Percentiles rank a stretch among this genome's conserved stretches.
phyloP scores from a whole-genome alignment of 2,797 vertebrate species.

The Halcyon chelicuti region DNA sequence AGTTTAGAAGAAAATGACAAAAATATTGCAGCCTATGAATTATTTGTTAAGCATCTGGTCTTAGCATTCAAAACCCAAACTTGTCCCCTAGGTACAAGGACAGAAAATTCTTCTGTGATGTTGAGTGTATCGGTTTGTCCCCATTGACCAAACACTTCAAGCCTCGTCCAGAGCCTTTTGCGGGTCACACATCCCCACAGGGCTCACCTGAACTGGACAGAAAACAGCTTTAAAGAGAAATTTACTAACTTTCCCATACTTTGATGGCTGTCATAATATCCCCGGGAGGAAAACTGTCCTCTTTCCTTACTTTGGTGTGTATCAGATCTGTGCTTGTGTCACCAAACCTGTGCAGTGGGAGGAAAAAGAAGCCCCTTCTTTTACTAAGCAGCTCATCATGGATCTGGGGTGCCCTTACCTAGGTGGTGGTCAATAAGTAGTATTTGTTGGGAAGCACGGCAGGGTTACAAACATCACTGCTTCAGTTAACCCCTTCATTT shows the following conservation, averaged over 20 bases:
- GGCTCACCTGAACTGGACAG: neutral
- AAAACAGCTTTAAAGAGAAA: neutral
- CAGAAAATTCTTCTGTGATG: neutral
- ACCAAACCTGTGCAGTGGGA: neutral
- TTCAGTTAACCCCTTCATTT: neutral
- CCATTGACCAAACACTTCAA: neutral
- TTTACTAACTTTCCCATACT: neutral
- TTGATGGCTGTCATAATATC: neutral
- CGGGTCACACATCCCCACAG: neutral
- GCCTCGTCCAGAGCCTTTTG: neutral
- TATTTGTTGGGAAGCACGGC: neutral
- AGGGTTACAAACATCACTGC: fast-evolving
- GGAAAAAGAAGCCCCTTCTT: neutral
- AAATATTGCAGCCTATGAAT: neutral
- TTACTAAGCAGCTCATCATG: neutral
- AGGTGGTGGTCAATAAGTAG: neutral
- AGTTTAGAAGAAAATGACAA: neutral
- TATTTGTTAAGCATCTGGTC: neutral
- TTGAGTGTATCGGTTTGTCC: neutral
- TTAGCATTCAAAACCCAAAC: neutral
- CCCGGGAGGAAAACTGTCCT: neutral
- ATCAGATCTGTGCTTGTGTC: fast-evolving
- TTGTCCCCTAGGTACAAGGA: neutral
- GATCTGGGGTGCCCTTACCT: neutral
- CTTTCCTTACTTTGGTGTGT: neutral